Evolutionary conservation across 2,113 vertebrate genomes (phyloP), one percentile per base, ranked within the genome.

Genomic region (Eleginops maclovinus): DNA sequence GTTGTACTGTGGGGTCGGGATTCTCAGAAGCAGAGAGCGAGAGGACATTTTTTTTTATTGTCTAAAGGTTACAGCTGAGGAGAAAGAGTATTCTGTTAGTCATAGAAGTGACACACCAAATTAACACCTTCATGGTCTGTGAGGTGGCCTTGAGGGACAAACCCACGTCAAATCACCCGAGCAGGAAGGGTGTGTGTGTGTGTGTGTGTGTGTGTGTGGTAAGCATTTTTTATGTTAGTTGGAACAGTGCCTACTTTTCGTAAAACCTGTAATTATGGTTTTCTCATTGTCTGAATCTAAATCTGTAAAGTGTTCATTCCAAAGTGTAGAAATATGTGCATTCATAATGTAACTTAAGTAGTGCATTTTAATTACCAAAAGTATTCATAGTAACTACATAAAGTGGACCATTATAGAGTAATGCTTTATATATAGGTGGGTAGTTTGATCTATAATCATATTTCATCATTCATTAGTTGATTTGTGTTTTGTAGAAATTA

Each of bases 1-100:
- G 66, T 28, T 44, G 54, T 72, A 69, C 56, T 74, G 82, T 65
- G 70, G n/a, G 79, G 43, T 74, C 72, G 70, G 61, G 51, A 60
- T 65, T 71, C 65, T 41, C 72, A 55, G 49, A 47, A 70, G 55
- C 58, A 0, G 26, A 21, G 63, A 21, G 40, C 15, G 58, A 31
- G 47, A 1, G 28, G 50, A 12, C 0, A n/a, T n/a, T n/a, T n/a
- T n/a, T n/a, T 56, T 12, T 17, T 49, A 59, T 54, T 6, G 43
- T 83, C 41, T 77, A 86, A 86, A 88, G 83, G 81, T 89, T 89
- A 77, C 44, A 60, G 63, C 74, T 59, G 74, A 75, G 70, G 72
- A 82, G 75, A 58, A 64, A 62, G 50, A 71, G 62, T 80, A 4
- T 51, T 77, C 70, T 63, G 56, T 64, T 66, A 77, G 74, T 88